Conservation (phyloP, 2,888 invertebrate genomes). For the Pyrocoelia pectoralis region DNA sequence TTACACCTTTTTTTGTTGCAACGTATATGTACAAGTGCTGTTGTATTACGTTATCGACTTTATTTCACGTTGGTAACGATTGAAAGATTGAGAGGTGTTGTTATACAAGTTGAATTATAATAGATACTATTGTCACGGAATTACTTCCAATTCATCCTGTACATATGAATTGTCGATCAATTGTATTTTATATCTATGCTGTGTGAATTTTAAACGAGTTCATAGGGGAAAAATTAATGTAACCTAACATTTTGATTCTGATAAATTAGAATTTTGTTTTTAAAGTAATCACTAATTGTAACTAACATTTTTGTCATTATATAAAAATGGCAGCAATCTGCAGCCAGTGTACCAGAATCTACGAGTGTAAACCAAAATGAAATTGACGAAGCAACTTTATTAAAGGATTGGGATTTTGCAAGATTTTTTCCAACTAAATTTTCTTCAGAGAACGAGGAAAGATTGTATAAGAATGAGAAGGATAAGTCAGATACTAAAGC, state of each 20-base stretch:
- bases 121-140: too few relatives aligned
- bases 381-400: conserved; percentile 79
- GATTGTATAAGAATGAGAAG: conserved; percentile 55
- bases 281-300: not conserved
- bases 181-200: too few relatives aligned
- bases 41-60: too few relatives aligned
- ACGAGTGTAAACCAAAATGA: conserved; percentile 58
- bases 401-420: conserved; percentile 89
- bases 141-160: too few relatives aligned
- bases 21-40: too few relatives aligned
- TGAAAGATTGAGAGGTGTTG: too few relatives aligned
- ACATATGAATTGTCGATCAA: too few relatives aligned
- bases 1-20: too few relatives aligned
- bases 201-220: too few relatives aligned
- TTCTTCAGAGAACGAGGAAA: conserved; percentile 33
- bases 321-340: conserved; percentile 58
- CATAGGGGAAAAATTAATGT: not conserved
- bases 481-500: conserved; percentile 49
- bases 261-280: not conserved
- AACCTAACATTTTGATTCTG: conserved; percentile 10
- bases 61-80: too few relatives aligned
- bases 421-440: conserved; percentile 76
- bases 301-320: conserved; percentile 36
- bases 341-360: conserved; percentile 57
- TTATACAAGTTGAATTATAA: too few relatives aligned